phyloP scores from a whole-genome alignment of 2,797 vertebrate genomes.

The Molossus molossus region DNA sequence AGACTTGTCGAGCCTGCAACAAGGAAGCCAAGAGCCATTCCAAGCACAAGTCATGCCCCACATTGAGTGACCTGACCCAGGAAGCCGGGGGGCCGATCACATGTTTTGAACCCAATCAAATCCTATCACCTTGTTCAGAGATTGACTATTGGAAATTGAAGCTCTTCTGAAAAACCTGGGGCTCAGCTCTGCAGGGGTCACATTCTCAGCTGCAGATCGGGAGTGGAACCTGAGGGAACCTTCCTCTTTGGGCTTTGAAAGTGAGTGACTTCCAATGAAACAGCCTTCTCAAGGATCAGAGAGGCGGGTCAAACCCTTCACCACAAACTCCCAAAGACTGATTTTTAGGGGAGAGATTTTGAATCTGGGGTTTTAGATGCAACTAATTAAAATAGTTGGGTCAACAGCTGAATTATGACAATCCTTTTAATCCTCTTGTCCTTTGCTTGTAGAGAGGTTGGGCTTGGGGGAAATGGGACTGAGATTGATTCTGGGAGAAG shows the following conservation, averaged over 20 bases:
- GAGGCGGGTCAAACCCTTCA: not conserved
- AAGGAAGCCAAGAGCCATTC: slow-evolving; percentile 38
- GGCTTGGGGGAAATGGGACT: not conserved
- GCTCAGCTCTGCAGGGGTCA: not conserved
- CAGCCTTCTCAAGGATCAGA: not conserved
- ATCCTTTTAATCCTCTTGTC: not conserved
- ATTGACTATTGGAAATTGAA: not conserved
- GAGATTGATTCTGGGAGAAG: not conserved
- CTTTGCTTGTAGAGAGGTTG: not conserved
- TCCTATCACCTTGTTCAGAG: not conserved
- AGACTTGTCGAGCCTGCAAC: slow-evolving; percentile 90
- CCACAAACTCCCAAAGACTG: not conserved
- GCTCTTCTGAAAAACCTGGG: not conserved
- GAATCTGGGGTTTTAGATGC: not conserved
- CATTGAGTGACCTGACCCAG: not conserved
- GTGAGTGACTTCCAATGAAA: not conserved
- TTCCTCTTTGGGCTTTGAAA: not conserved
- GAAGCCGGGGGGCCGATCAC: not conserved
- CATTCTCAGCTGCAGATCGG: not conserved
- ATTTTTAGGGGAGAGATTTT: not conserved
- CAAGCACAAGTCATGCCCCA: not conserved
- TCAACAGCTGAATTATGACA: not conserved
- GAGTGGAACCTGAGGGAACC: not conserved
- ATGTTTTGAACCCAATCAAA: not conserved
- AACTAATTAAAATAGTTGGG: slow-evolving; percentile 12